These are phyloP conservation scores for Chamaea fasciata DNA, from an alignment of 2,113 vertebrate species.

Conservation along the genomic window DNA sequence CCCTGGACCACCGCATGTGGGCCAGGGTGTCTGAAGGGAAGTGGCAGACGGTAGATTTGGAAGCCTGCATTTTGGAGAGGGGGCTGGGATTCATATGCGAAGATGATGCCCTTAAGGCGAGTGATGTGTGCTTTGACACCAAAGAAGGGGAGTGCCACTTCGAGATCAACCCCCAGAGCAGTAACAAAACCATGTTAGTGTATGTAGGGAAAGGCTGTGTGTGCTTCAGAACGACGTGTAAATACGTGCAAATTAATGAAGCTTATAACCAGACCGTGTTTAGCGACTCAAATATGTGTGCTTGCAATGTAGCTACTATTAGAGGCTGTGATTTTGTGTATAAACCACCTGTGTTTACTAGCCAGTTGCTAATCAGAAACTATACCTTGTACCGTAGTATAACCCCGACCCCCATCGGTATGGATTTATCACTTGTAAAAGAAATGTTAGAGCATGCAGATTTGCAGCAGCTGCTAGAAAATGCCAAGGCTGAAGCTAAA, in stretches of 20 bases:
- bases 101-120: slow-evolving; percentile 49
- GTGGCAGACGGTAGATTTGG: slow-evolving; percentile 50
- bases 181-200: background rate
- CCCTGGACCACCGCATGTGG: slow-evolving; percentile 59
- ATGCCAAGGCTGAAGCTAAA: slow-evolving; percentile 45
- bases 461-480: slow-evolving; percentile 55
- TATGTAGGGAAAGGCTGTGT: slow-evolving; percentile 31
- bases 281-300: slow-evolving; percentile 39
- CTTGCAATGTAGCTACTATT: slow-evolving; percentile 55
- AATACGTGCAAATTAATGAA: slow-evolving; percentile 36
- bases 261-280: slow-evolving; percentile 21
- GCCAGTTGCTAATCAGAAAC: slow-evolving; percentile 51
- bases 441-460: slow-evolving; percentile 41
- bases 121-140: slow-evolving; percentile 50
- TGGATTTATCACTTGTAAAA: slow-evolving; percentile 43
- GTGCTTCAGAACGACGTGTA: slow-evolving; percentile 30
- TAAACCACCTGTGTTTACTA: background rate
- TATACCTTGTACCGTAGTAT: slow-evolving; percentile 51
- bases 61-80: slow-evolving; percentile 57
- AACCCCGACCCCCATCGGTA: slow-evolving; percentile 29
- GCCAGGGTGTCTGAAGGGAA: slow-evolving; percentile 13
- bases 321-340: slow-evolving; percentile 58
- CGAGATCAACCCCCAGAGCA: slow-evolving; percentile 53
- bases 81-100: slow-evolving; percentile 57
- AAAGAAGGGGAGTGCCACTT: slow-evolving; percentile 55